Conservation (phyloP, 2,888 invertebrate species). For the Tuberolachnus salignus region DNA sequence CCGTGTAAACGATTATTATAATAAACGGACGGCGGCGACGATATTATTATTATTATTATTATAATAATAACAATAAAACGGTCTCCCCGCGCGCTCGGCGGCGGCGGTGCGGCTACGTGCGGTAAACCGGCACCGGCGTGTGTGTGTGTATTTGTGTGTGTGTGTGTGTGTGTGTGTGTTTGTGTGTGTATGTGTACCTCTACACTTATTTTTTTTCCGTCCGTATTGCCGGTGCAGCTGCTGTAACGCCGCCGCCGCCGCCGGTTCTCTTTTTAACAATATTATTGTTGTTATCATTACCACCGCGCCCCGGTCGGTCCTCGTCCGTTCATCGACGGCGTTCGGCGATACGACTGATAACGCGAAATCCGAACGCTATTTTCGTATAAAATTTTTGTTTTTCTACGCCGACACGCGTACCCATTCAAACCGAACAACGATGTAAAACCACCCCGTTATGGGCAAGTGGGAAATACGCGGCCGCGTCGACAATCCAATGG, state of each 20-base stretch:
- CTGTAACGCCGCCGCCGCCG: slow-evolving; percentile 4
- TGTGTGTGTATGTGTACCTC: too few relatives aligned
- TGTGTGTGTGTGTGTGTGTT: too few relatives aligned
- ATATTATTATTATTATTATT: too few relatives aligned
- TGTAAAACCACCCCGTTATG: too few relatives aligned
- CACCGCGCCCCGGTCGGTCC: slow-evolving; percentile 48
- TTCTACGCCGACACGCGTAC: background rate
- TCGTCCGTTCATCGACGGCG: background rate
- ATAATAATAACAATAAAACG: too few relatives aligned
- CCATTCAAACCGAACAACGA: too few relatives aligned
- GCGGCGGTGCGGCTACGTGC: background rate
- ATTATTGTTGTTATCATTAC: slow-evolving; percentile 28
- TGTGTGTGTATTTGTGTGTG: too few relatives aligned
- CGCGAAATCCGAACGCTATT: slow-evolving; percentile 41
- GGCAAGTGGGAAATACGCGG: too few relatives aligned
- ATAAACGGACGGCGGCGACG: too few relatives aligned
- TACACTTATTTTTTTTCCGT: background rate
- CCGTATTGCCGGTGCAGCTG: background rate
- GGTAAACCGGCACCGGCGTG: background rate
- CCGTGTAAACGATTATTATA: too few relatives aligned
- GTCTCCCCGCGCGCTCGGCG: too few relatives aligned
- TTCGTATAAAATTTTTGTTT: slow-evolving; percentile 19
- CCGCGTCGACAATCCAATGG: background rate
- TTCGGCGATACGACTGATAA: slow-evolving; percentile 33
- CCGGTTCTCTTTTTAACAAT: slow-evolving; percentile 32